A percentile compares a stretch with the other conserved stretches of the same genome.
Conservation (phyloP, 2,888 invertebrate genomes). For the Ametastegia equiseti region DNA sequence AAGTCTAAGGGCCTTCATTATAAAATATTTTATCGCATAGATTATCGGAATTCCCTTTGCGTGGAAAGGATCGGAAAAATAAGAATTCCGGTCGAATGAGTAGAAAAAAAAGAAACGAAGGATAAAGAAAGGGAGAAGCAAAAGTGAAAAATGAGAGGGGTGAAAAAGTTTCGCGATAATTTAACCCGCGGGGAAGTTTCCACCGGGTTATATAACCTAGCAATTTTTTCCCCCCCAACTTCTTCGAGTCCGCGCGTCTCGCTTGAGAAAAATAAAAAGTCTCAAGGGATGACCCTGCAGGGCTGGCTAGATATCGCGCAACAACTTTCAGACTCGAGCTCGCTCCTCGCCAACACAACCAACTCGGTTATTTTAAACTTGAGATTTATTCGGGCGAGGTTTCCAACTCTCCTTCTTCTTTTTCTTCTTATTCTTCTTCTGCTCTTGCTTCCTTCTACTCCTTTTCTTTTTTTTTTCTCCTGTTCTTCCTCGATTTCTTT, state of each 20-base stretch:
- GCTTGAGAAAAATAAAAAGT: constrained; percentile 13
- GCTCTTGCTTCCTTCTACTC: background rate
- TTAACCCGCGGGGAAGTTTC: constrained; percentile 40
- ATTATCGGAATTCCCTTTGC: too few relatives aligned
- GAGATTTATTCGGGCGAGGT: constrained; percentile 42
- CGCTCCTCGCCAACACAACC: constrained; percentile 33
- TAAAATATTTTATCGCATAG: too few relatives aligned
- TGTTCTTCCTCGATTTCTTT: background rate
- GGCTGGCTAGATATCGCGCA: constrained; percentile 32
- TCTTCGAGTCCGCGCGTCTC: background rate
- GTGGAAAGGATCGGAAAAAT: too few relatives aligned
- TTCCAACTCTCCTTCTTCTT: constrained; percentile 39
- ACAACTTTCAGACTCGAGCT: constrained; percentile 34
- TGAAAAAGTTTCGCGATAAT: constrained; percentile 49
- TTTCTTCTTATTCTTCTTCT: constrained; percentile 23
- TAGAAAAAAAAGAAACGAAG: background rate
- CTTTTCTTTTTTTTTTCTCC: background rate
- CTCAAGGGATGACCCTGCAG: constrained; percentile 15
- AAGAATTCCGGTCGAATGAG: background rate
- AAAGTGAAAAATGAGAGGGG: background rate
- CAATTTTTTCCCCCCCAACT: background rate
- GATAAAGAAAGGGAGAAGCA: background rate
- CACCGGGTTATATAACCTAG: background rate
- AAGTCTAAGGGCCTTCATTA: too few relatives aligned
- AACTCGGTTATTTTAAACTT: constrained; percentile 47